These are phyloP conservation scores for Pseudochirops corinnae DNA, from an alignment of 2,797 vertebrate species.

Conservation along the genomic window DNA sequence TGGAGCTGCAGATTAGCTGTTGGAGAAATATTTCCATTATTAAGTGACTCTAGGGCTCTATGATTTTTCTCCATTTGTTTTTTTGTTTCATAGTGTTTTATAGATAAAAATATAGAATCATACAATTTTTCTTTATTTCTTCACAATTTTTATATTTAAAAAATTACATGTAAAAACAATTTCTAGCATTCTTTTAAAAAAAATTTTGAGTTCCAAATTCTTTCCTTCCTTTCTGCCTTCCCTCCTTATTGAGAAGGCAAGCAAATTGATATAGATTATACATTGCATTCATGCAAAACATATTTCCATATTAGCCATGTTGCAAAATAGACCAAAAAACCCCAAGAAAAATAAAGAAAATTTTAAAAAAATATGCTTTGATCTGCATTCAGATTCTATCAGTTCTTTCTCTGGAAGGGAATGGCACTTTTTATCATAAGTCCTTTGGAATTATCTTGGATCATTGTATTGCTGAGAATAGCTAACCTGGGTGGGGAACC, in stretches of 20 bases:
- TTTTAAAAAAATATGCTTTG: neutral
- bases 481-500: neutral
- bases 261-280: neutral
- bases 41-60: conserved; percentile 25
- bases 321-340: neutral
- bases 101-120: conserved; percentile 24
- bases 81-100: conserved; percentile 48
- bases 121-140: neutral
- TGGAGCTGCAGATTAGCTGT: conserved; percentile 54
- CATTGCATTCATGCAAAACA: neutral
- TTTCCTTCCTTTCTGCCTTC: neutral
- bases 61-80: conserved; percentile 59
- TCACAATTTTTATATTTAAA: neutral
- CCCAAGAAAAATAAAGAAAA: neutral
- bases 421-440: neutral
- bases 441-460: neutral
- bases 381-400: neutral
- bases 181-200: neutral
- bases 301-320: neutral
- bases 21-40: conserved; percentile 37
- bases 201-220: neutral
- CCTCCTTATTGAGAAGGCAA: neutral
- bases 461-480: neutral
- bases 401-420: neutral
- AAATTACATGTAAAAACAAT: neutral